Evolutionary conservation across 2,113 vertebrate genomes (phyloP), one percentile per base, ranked within the genome.

Genomic region (Machaerirhynchus nigripectus): DNA sequence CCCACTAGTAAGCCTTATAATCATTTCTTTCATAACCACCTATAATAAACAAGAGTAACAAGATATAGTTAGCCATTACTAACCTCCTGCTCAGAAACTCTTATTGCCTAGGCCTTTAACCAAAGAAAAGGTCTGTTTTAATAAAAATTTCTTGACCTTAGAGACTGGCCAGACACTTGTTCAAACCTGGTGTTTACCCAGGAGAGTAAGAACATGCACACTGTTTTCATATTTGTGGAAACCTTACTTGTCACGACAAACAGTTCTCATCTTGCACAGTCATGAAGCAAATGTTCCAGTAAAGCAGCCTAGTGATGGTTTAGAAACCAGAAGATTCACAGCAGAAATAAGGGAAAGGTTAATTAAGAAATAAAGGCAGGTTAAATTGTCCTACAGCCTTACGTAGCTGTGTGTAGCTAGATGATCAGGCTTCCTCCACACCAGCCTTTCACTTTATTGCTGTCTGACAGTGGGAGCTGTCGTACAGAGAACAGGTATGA

Each of bases 401-500:
- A 10, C 1, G 7, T 13, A 27, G 49, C 13, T 30, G 28, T 1
- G 6, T 17, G 17, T 7, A 65, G 28, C 24, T 6, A 67, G 42
- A 30, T 40, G 31, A 21, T 61, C 24, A 74, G 31, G n/a, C 31
- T 59, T 57, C 50, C 47, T 63, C n/a, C 2, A 17, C 0, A 2
- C 10, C 59, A 88, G 52, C 39, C 23, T 42, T 79, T 71, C 17
- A 15, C 40, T 71, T 67, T 33, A 9, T 0, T 78, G 65, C 15
- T 60, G 26, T 39, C 59, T 30, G 11, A 27, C 24, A 53, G 15
- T 8, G 7, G 27, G 13, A 91, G n/a, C 8, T 21, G 22, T 28
- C 0, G 1, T 28, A 13, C 4, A 37, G 37, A n/a, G 39, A 4
- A 53, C 15, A 13, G 13, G 39, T 19, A 27, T 1, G 3, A 39